Evolutionary conservation across 2,888 invertebrate species (phyloP), one percentile per base, ranked within the genome.

Genomic region (Pseudoips prasinana): DNA sequence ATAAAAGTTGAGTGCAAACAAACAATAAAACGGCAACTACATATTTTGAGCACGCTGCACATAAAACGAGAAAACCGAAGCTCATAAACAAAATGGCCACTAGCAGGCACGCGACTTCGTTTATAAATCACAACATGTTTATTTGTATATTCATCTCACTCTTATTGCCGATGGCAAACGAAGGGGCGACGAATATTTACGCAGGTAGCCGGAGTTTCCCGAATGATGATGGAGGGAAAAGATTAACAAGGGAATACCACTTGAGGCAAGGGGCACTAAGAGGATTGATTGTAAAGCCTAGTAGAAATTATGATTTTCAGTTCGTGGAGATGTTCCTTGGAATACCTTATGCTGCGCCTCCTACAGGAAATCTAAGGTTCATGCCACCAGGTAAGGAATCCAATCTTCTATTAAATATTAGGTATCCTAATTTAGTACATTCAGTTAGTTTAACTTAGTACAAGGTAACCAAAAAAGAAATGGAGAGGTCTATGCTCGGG

Each of bases 281-380:
- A 53, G 95, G 95, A 27, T 79, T 92, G 40, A 90, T 93, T 9
- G 91, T 92, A 22, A 92, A 92, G 47, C 92, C 92, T 2, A 91
- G 91, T 49, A 79, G 90, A 20, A 91, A 91, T 52, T 90, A 91
- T 33, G 90, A 92, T 19, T 71, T 94, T 36, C 91, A 91, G 57
- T 83, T 86, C 14, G 93, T 95, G 42, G 94, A 94, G 69, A 93
- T 94, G 72, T 95, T 92, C 69, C 82, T 93, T 32, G 95, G 95
- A 1, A 90, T 96, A 55, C 96, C 95, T 2, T 96, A 95, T 78
- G 95, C 96, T 2, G 94, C 94, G 19, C 91, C 95, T 6, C 95
- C 95, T 0, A 90, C 92, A 3, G 94, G 92, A 3, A 91, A 85
- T 36, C 86, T 94, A 29, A 90, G 96, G 37, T 96, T 96, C 75